Conservation (phyloP, 2,888 invertebrate genomes). For the Thymelicus lineola region DNA sequence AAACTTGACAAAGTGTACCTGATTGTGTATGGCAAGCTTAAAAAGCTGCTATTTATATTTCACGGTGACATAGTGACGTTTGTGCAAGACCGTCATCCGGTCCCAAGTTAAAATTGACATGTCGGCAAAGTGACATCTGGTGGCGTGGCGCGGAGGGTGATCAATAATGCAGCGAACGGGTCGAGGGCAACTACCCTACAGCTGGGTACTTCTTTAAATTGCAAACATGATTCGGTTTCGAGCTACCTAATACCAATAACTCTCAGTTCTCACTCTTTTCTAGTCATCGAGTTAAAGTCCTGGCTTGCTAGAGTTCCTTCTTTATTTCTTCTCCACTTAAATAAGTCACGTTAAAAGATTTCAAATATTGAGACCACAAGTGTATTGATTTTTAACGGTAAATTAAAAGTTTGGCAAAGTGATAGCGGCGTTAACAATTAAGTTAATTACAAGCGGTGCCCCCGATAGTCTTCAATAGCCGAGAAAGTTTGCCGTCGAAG, state of each 20-base stretch:
- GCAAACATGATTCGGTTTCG: background rate
- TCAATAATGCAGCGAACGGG: conserved; percentile 2
- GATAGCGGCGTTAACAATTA: background rate
- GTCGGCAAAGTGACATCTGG: background rate
- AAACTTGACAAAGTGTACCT: too few relatives aligned
- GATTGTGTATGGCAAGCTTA: too few relatives aligned
- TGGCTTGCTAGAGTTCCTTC: too few relatives aligned
- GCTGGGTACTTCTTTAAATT: background rate
- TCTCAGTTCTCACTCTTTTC: too few relatives aligned
- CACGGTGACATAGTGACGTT: background rate
- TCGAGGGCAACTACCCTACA: background rate
- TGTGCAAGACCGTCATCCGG: too few relatives aligned
- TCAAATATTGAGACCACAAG: too few relatives aligned
- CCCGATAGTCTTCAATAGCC: background rate
- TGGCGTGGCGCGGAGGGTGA: background rate
- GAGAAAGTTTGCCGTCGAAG: background rate
- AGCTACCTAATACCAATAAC: too few relatives aligned
- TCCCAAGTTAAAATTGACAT: background rate
- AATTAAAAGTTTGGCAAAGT: background rate
- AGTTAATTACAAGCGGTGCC: background rate
- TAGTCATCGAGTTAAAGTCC: too few relatives aligned
- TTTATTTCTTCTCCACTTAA: too few relatives aligned
- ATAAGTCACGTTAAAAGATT: too few relatives aligned
- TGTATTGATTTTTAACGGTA: too few relatives aligned
- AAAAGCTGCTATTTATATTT: too few relatives aligned